phyloP scores from a whole-genome alignment of 30 jellyfish, hydroid and myxozoan species.

The Aurelia sp. region DNA sequence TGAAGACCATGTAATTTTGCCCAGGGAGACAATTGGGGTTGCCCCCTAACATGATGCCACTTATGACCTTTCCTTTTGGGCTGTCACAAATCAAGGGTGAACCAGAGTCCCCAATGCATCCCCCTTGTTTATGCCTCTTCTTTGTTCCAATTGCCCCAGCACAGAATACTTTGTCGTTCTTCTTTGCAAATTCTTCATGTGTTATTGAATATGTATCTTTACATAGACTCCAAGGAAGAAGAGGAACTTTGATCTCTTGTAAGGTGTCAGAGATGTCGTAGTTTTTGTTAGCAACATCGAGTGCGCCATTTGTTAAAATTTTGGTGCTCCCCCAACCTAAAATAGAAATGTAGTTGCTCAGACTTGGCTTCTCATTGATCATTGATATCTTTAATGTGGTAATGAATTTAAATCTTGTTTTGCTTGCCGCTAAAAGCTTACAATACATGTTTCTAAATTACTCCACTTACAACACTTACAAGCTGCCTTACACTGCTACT shows the following conservation, averaged over 20 bases:
- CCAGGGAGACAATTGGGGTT: conserved; percentile 61
- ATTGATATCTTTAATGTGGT: no score
- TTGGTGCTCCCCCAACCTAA: conserved; percentile 68
- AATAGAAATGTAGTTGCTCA: background rate
- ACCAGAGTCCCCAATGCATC: conserved; percentile 77
- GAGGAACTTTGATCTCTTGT: conserved; percentile 59
- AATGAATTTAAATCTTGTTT: no score
- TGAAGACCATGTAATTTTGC: conserved; percentile 36
- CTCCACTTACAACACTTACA: no score
- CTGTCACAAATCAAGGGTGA: conserved; percentile 61
- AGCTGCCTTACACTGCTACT: no score
- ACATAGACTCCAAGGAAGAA: conserved; percentile 52
- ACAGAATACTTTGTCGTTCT: conserved; percentile 46
- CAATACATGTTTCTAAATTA: no score
- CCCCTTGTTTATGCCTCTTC: conserved; percentile 17
- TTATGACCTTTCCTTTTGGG: background rate
- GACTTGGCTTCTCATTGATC: no score
- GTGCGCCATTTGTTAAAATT: background rate
- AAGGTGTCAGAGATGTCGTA: conserved; percentile 26
- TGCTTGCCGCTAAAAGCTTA: no score
- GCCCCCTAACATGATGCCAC: conserved; percentile 64
- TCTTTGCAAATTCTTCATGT: conserved; percentile 50
- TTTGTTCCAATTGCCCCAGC: conserved; percentile 35
- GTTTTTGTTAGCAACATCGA: conserved; percentile 15
- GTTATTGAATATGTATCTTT: conserved; percentile 19